Evolutionary conservation across 2,797 vertebrate genomes (phyloP), one percentile per base, ranked within the genome.

Genomic region (Syndactyla subalaris): DNA sequence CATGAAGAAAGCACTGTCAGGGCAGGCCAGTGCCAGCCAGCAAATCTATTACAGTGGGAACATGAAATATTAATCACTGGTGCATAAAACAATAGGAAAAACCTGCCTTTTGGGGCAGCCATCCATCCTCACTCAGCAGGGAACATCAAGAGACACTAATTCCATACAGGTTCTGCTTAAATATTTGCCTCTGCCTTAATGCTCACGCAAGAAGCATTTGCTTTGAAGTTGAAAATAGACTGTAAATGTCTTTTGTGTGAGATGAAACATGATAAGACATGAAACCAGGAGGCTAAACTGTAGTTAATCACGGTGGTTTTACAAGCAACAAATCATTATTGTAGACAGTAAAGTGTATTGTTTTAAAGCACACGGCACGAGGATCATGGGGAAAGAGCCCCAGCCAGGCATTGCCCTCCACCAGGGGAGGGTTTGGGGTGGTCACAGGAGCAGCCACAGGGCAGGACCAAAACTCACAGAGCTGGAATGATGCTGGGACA

Each of bases 181-280:
- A 98, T 96, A 97, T 96, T 97, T 98, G 96, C 51, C 93, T 92
- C 93, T 92, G 88, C 91, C 93, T 89, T 83, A 79, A 94, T 86
- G 88, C 52, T 86, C 94, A 90, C 71, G 59, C 82, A 78, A 92
- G 96, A 83, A 76, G 93, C 95, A 55, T 92, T 86, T 34, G 92
- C 98, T 98, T 98, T 98, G 98, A 98, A 97, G 96, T 96, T 22
- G 66, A 78, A 82, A 93, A 93, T 70, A 89, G 95, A 89, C 95
- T 81, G 73, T 95, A 89, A 95, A 95, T 46, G 49, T 93, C 93
- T 89, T 96, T 95, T 89, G 84, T 84, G 95, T 48, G 92, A 97
- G 93, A 96, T 95, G 95, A 97, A 97, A 98, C 96, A 89, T 93
- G 97, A 83, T 96, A 96, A 97, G 96, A 96, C 96, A 96, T 96